Evolutionary conservation across 2,888 invertebrate species (phyloP).

Genomic region (Lycocerus yunnanus): DNA sequence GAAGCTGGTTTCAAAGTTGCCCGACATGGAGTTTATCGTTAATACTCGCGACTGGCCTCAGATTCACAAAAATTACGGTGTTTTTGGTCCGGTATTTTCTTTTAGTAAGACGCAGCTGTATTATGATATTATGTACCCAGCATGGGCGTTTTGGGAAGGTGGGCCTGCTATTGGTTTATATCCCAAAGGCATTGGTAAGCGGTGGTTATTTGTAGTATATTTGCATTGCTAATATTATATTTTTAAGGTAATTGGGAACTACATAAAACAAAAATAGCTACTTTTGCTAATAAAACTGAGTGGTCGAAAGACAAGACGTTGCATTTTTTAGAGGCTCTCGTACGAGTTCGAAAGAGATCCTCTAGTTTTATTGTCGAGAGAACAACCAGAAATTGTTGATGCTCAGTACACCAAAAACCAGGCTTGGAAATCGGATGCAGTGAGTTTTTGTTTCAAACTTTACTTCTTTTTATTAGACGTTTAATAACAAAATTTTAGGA

Average conservation of each 20-base stretch:
- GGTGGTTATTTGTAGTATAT: background rate
- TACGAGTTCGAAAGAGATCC: slow-evolving; percentile 90
- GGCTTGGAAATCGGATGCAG: slow-evolving; percentile 93
- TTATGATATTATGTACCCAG: slow-evolving; percentile 91
- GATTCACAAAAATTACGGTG: slow-evolving; percentile 66
- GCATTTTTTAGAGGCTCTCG: slow-evolving; percentile 94
- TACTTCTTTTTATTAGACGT: background rate
- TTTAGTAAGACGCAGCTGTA: slow-evolving; percentile 91
- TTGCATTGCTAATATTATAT: background rate
- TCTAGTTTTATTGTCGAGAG: slow-evolving; percentile 79
- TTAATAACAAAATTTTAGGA: slow-evolving; percentile 62
- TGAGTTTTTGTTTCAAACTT: slow-evolving; percentile 48
- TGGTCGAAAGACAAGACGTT: slow-evolving; percentile 77
- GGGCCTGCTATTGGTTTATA: slow-evolving; percentile 95
- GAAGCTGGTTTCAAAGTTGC: slow-evolving; percentile 68
- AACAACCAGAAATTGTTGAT: slow-evolving; percentile 77
- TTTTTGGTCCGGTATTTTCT: slow-evolving; percentile 84
- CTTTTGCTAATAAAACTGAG: slow-evolving; percentile 69
- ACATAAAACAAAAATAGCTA: slow-evolving; percentile 61
- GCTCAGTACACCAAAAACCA: slow-evolving; percentile 98
- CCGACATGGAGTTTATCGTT: slow-evolving; percentile 83
- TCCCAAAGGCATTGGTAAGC: slow-evolving; percentile 77
- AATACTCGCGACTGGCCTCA: slow-evolving; percentile 96
- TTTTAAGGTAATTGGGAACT: slow-evolving; percentile 84
- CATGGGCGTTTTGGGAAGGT: slow-evolving; percentile 98